Percentiles rank a stretch among this genome's conserved stretches.
These are phyloP conservation scores for Zoanthus sociatus DNA, from an alignment of 92 coral and sea anemone species.

Conservation along the genomic window DNA sequence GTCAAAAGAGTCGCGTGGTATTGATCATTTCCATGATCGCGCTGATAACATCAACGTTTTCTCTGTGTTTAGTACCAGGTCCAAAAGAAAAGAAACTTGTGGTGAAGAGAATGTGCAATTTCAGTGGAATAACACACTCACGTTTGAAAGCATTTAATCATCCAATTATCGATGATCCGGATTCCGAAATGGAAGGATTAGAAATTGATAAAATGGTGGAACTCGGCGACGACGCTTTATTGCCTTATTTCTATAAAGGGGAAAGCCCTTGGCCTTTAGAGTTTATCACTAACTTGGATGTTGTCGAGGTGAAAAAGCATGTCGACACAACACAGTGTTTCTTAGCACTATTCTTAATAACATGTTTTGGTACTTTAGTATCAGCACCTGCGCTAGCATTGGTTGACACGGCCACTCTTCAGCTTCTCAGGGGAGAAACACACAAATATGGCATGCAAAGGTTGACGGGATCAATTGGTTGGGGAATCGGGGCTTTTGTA, in stretches of 20 bases:
- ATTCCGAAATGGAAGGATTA: constrained; percentile 86
- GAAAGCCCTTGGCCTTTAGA: constrained; percentile 94
- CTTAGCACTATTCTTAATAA: constrained; percentile 86
- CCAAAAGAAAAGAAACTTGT: constrained; percentile 87
- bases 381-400: constrained; percentile 96
- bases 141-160: constrained; percentile 70
- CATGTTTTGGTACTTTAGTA: constrained; percentile 92
- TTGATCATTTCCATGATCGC: constrained; percentile 91
- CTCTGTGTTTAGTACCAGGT: constrained; percentile 88
- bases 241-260: constrained; percentile 91
- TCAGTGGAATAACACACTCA: constrained; percentile 70
- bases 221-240: constrained; percentile 63
- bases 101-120: constrained; percentile 84
- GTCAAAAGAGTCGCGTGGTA: constrained; percentile 95
- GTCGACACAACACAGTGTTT: constrained; percentile 90
- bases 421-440: constrained; percentile 89
- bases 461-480: constrained; percentile 98
- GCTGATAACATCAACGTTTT: constrained; percentile 85
- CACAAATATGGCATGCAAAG: constrained; percentile 99
- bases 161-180: constrained; percentile 82
- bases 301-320: constrained; percentile 62
- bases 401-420: constrained; percentile 97
- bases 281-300: constrained; percentile 74
- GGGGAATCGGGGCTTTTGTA: constrained; percentile 99
- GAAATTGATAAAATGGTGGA: constrained; percentile 98